Conservation (phyloP, 2,797 vertebrate genomes). For the Phataginus tricuspis region DNA sequence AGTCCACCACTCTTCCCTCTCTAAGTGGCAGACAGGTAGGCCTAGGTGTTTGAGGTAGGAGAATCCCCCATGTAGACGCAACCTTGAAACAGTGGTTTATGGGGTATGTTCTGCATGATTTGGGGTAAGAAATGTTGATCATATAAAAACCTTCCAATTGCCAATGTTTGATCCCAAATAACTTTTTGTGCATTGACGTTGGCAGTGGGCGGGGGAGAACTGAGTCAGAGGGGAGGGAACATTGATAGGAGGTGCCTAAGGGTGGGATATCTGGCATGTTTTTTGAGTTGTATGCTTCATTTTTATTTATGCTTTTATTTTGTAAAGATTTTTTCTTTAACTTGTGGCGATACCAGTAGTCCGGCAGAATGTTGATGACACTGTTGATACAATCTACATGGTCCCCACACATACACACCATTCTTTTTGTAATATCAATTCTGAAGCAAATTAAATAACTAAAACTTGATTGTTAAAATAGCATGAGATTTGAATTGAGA, state of each 20-base stretch:
- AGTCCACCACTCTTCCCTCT: constrained; percentile 82
- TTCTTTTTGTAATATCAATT: constrained; percentile 7
- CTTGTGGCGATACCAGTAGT: constrained; percentile 66
- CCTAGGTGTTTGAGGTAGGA: constrained; percentile 79
- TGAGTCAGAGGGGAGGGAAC: constrained; percentile 55
- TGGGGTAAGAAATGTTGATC: constrained; percentile 43
- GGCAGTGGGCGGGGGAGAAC: constrained; percentile 49
- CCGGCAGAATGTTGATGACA: constrained; percentile 66
- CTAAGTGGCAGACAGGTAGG: constrained; percentile 85
- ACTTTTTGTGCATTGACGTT: background rate
- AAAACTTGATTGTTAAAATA: constrained; percentile 63
- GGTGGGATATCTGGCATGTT: constrained; percentile 61
- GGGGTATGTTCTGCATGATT: constrained; percentile 81
- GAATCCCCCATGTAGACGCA: constrained; percentile 62
- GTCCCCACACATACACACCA: background rate
- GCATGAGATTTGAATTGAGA: constrained; percentile 41
- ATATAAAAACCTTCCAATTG: background rate
- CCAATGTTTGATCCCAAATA: constrained; percentile 24
- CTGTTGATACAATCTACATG: constrained; percentile 36
- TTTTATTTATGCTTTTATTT: constrained; percentile 57
- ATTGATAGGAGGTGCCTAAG: constrained; percentile 1
- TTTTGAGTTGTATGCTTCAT: constrained; percentile 45
- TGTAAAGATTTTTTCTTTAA: background rate
- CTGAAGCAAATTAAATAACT: background rate
- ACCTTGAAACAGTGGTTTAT: constrained; percentile 71